phyloP scores from a whole-genome alignment of 2,797 vertebrate species.

The Pteropus rufus region DNA sequence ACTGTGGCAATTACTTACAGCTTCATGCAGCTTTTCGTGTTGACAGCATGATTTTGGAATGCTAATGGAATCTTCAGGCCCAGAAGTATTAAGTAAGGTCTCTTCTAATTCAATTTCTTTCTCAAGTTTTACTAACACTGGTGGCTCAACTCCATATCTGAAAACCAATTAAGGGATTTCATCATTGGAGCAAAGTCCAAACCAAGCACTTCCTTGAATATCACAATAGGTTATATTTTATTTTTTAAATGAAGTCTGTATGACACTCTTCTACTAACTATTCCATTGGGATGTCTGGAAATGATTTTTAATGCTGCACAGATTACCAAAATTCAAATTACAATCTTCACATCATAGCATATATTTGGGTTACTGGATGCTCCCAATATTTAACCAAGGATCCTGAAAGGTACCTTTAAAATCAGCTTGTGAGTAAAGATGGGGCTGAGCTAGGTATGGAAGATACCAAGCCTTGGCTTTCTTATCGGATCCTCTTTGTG shows the following conservation, averaged over 20 bases:
- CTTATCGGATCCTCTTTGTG: background rate
- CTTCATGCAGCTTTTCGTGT: constrained; percentile 91
- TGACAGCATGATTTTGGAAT: constrained; percentile 94
- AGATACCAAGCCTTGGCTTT: background rate
- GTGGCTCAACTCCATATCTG: constrained; percentile 96
- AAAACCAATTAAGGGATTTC: constrained; percentile 54
- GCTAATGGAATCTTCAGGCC: constrained; percentile 85
- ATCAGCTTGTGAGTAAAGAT: background rate
- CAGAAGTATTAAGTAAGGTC: constrained; percentile 89
- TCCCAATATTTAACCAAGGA: background rate
- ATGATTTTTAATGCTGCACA: background rate
- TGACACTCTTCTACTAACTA: background rate
- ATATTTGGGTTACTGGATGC: background rate
- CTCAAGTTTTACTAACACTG: constrained; percentile 96
- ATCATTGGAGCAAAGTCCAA: background rate
- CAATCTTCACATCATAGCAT: background rate
- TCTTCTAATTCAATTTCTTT: constrained; percentile 99
- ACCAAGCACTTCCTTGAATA: background rate
- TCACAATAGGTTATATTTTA: background rate
- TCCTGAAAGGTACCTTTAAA: background rate
- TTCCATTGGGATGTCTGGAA: background rate
- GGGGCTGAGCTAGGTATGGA: background rate
- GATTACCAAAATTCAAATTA: background rate
- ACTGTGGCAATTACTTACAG: constrained; percentile 82
- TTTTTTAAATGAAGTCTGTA: background rate